These are phyloP conservation scores for Pseudococcus viburni DNA, from an alignment of 2,888 invertebrate species.

Conservation along the genomic window DNA sequence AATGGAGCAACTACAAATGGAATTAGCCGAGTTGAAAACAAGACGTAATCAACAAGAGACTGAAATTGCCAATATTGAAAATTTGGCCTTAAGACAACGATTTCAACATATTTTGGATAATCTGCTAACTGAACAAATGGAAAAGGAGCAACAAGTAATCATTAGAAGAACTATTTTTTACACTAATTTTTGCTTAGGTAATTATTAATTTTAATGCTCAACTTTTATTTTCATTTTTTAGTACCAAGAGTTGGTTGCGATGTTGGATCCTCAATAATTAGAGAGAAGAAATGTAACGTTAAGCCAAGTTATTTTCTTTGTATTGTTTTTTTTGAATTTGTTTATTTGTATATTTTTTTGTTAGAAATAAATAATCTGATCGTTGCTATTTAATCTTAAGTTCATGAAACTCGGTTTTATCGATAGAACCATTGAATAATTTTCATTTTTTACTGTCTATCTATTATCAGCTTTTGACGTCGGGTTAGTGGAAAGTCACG, in stretches of 20 bases:
- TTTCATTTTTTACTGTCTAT: no score
- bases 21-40: slow-evolving; percentile 82
- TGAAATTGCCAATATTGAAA: slow-evolving; percentile 88
- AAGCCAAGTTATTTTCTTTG: neutral
- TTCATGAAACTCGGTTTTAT: no score
- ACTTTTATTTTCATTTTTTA: slow-evolving; percentile 23
- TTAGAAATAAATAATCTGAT: no score
- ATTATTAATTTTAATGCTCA: neutral
- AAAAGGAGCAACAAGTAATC: slow-evolving; percentile 76
- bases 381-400: no score
- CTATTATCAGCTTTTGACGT: no score
- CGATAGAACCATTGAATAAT: no score
- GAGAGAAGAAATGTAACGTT: neutral
- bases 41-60: slow-evolving; percentile 84
- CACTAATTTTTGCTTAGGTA: neutral
- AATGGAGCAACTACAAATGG: slow-evolving; percentile 80
- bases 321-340: no score
- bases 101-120: slow-evolving; percentile 87
- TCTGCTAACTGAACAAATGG: slow-evolving; percentile 81
- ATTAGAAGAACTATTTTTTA: neutral
- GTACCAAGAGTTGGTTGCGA: slow-evolving; percentile 58
- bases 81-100: slow-evolving; percentile 85
- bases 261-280: slow-evolving; percentile 29
- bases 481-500: no score
- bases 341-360: no score